Evolutionary conservation across 2,113 vertebrate genomes (phyloP), one percentile per base, ranked within the genome.

Genomic region (Protobothrops mucrosquamatus): DNA sequence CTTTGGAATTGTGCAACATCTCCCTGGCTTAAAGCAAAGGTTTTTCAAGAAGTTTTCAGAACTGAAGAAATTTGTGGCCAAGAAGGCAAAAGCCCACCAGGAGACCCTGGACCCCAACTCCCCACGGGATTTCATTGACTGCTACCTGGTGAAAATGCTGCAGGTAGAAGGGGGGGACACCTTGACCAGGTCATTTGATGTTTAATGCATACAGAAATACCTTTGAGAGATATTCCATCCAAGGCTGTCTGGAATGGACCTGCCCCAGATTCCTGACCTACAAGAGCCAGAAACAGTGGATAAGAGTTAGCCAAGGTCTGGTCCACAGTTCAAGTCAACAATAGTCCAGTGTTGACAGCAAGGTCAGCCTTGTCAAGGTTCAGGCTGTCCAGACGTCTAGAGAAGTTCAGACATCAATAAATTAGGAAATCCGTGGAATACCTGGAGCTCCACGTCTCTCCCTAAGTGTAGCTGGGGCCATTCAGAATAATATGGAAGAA

Each of bases 121-220:
- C 22, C 98, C 97, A 0, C 93, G 97, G 89, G 98, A 98, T 91
- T 98, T 95, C 88, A 98, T 98, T 0, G 98, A 98, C 97, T 97
- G 97, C 94, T 98, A 98, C 94, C 97, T 98, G 69, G 93, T 96
- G 54, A 96, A 96, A 94, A 95, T 96, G 2, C 51, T 96, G 7
- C 96, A 98, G 97, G 98, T 98, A 89, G 0, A 61, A 64, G 11
- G 11, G 7, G 52, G n/a, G 22, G 14, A 34, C 4, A 6, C 2
- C 5, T 51, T 11, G 1, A 22, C 8, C 1, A 5, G 23, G 2
- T 59, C 2, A 24, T 59, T 2, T 22, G 87, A 34, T 20, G 48
- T 15, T 20, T 88, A 0, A 29, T 3, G 1, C 12, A 26, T 15
- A 51, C 10, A 4, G 0, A 8, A 3, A 12, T 1, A n/a, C 61